A percentile compares a stretch with the other conserved stretches of the same genome.
Conservation (phyloP, 2,113 vertebrate species). For the Apaloderma vittatum region DNA sequence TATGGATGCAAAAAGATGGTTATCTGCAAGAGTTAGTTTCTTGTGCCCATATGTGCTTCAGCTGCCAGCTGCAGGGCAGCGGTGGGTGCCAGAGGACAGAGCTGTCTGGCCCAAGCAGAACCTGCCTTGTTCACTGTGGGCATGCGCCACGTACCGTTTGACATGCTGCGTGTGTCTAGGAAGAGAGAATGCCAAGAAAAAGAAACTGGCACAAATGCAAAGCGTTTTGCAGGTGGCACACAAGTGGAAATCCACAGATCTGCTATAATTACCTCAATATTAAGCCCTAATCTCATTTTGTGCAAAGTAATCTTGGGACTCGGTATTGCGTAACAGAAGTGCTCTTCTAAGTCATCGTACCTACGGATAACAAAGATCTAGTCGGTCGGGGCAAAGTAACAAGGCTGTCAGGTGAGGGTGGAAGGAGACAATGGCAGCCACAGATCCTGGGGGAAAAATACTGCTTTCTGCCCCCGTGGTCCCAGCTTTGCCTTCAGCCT, state of each 20-base stretch:
- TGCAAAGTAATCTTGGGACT: conserved; percentile 46
- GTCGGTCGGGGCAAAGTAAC: background rate
- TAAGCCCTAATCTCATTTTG: conserved; percentile 62
- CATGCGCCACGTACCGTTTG: background rate
- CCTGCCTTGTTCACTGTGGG: background rate
- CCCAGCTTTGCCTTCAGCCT: background rate
- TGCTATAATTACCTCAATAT: conserved; percentile 63
- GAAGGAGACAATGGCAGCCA: background rate
- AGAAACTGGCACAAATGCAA: background rate
- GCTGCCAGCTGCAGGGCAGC: background rate
- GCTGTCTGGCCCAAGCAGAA: background rate
- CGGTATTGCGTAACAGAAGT: background rate
- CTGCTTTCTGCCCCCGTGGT: background rate
- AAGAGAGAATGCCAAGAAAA: background rate
- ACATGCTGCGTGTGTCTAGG: background rate
- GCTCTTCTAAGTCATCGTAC: background rate
- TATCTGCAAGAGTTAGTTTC: background rate
- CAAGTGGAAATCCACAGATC: background rate
- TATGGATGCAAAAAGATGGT: background rate
- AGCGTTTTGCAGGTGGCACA: background rate
- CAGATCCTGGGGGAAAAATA: background rate
- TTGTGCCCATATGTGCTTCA: background rate
- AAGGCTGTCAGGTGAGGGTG: background rate
- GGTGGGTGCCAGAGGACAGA: background rate
- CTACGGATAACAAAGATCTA: background rate